Percentiles rank a stretch among this genome's conserved stretches.
These are phyloP conservation scores for Myopa testacea DNA, from an alignment of 2,888 invertebrate species.

Conservation along the genomic window DNA sequence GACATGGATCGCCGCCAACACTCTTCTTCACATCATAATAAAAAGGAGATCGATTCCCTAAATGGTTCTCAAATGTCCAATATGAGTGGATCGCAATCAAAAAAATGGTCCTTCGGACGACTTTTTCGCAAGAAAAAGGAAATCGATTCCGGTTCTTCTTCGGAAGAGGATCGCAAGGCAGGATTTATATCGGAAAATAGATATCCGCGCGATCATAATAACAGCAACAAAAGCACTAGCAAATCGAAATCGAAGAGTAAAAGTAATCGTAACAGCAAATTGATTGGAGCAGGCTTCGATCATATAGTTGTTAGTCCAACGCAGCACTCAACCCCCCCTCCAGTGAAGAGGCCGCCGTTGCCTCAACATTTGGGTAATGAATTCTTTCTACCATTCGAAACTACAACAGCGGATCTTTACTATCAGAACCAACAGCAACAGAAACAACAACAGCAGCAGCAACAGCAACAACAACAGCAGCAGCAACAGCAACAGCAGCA, in stretches of 20 bases:
- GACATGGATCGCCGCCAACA: constrained; percentile 54
- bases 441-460: constrained; percentile 43
- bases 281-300: constrained; percentile 73
- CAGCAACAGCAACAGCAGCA: constrained; percentile 42
- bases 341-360: constrained; percentile 36
- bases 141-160: constrained; percentile 62
- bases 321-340: constrained; percentile 16
- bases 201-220: constrained; percentile 55
- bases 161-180: constrained; percentile 68
- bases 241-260: constrained; percentile 59
- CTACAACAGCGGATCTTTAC: constrained; percentile 56
- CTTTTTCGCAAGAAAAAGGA: constrained; percentile 81
- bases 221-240: constrained; percentile 53
- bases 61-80: constrained; percentile 47
- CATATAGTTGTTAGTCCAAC: constrained; percentile 72
- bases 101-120: constrained; percentile 85
- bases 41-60: constrained; percentile 45
- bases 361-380: constrained; percentile 66
- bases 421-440: constrained; percentile 52
- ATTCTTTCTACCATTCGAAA: constrained; percentile 65
- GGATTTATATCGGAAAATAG: constrained; percentile 62
- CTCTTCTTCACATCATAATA: constrained; percentile 38
- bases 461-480: constrained; percentile 36
- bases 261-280: constrained; percentile 64
- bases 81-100: constrained; percentile 58